Conservation (phyloP, 2,113 vertebrate genomes). For the Periophthalmus modestus region DNA sequence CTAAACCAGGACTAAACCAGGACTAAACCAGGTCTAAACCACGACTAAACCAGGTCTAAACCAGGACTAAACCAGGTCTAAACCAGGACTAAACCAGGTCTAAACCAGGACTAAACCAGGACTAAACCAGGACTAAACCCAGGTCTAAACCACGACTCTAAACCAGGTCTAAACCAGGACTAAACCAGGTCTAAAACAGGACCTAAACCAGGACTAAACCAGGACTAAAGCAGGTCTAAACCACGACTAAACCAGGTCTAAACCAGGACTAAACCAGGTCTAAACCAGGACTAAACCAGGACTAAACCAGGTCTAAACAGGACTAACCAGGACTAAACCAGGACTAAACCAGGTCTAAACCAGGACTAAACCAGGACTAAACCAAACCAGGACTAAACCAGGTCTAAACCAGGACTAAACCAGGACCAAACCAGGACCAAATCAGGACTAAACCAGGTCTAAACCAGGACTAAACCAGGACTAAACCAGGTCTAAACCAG, state of each 20-base stretch:
- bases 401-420: no score
- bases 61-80: no score
- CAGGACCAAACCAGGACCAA: no score
- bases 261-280: not conserved
- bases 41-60: no score
- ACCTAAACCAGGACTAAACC: not conserved
- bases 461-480: not conserved
- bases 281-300: no score
- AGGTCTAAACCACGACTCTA: no score
- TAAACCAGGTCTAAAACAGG: not conserved
- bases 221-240: not conserved
- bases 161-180: not conserved
- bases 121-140: no score
- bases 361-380: not conserved
- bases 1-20: no score
- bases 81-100: not conserved
- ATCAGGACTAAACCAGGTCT: no score
- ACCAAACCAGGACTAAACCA: no score
- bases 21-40: no score
- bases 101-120: not conserved
- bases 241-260: not conserved
- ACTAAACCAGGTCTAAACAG: not conserved
- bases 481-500: not conserved
- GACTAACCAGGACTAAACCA: no score
- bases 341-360: not conserved